phyloP scores from a whole-genome alignment of 1,140 invertebrate genomes.

The Chrysomallon squamiferum region DNA sequence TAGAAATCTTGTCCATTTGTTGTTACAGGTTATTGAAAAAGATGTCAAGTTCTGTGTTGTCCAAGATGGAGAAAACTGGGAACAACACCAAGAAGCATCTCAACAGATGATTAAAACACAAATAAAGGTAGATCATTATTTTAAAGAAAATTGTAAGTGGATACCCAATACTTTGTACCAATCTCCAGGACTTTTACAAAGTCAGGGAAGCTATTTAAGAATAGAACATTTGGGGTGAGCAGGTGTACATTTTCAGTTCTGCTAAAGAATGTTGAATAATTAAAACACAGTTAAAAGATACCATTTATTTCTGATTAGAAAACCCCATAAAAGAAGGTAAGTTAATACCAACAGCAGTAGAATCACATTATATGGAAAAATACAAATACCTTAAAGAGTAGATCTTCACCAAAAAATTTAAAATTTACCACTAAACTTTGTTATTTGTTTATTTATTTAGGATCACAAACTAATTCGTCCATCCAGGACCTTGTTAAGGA shows the following conservation, averaged over 20 bases:
- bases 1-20: too few relatives aligned
- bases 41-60: slow-evolving; percentile 28
- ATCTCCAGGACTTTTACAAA: not conserved
- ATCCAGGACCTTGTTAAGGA: slow-evolving; percentile 17
- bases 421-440: too few relatives aligned
- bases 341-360: too few relatives aligned
- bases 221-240: not conserved
- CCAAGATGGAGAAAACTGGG: slow-evolving; percentile 33
- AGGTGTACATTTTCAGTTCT: not conserved
- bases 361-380: not conserved
- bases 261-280: not conserved
- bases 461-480: slow-evolving; percentile 37
- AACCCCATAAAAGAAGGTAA: too few relatives aligned
- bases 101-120: slow-evolving; percentile 33
- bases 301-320: not conserved
- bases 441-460: too few relatives aligned
- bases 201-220: not conserved
- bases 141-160: not conserved
- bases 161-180: too few relatives aligned
- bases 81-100: slow-evolving; percentile 25
- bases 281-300: not conserved
- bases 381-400: not conserved
- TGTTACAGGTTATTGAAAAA: slow-evolving; percentile 35
- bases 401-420: not conserved
- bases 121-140: slow-evolving; percentile 25